Evolutionary conservation across 2,888 invertebrate genomes (phyloP), one percentile per base, ranked within the genome.

Genomic region (Melanophora roralis): DNA sequence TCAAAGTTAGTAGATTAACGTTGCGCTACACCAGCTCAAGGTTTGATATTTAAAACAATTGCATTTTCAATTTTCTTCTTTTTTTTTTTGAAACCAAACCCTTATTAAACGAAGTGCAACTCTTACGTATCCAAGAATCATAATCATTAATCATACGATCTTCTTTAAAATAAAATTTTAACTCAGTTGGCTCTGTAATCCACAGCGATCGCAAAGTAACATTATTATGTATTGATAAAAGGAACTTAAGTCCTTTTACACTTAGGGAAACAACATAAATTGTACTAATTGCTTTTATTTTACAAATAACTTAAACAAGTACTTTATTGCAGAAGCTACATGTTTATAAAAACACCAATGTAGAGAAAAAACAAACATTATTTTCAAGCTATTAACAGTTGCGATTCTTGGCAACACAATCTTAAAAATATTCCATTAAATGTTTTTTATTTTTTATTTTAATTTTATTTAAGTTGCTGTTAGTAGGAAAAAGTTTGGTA

Each of bases 341-440:
- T n/a, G n/a, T 12, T 11, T 6, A 43, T 34, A 57, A 57, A 53
- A 43, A 43, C 40, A 34, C 32, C 60, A 51, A 5, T 2, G 6
- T 23, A 32, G 5, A 6, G 27, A 8, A 34, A 62, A 64, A 27
- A 43, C 53, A 64, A 23, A 43, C 45, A 62, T 57, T 57, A 36
- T 49, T 60, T 65, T 40, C 45, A 21, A 73, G 68, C 43, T 23
- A 62, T 65, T 71, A 59, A 59, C 51, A 51, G 59, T 34, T 40
- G 71, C 71, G 57, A 73, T 74, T 53, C 34, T 36, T 32, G 36
- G 23, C 38, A 69, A 32, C 32, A 49, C 32, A 59, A 64, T 34
- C 32, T 53, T 2, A 71, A 57, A n/a, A 72, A 55, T 72, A 60
- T 75, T 80, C 32, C 57, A 57, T 71, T 75, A 67, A 71, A 65